These are phyloP conservation scores for Caenorhabditis imperialis DNA, from an alignment of 2,888 invertebrate genomes.

Conservation along the genomic window DNA sequence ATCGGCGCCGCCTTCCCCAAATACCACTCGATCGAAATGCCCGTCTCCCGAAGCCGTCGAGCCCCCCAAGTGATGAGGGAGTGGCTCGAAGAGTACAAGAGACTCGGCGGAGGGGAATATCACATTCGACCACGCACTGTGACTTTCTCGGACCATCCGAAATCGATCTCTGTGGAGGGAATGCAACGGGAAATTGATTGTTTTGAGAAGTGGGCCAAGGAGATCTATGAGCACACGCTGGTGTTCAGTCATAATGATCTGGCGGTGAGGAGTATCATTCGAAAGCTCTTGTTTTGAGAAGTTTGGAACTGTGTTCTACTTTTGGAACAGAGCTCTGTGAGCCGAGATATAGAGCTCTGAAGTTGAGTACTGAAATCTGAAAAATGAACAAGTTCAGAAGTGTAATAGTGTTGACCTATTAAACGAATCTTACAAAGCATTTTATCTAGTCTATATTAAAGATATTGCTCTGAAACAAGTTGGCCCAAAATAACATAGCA, in stretches of 20 bases:
- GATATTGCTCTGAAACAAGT: no score
- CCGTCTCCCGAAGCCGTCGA: constrained; percentile 13
- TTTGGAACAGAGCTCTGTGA: no score
- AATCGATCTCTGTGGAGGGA: constrained; percentile 16
- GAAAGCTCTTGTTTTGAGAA: no score
- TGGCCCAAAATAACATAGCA: no score
- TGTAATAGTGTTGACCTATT: no score
- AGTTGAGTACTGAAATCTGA: no score
- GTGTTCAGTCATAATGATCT: constrained; percentile 36
- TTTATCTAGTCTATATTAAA: no score
- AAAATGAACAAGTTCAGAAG: no score
- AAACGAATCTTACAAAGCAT: no score
- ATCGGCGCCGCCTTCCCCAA: constrained; percentile 13
- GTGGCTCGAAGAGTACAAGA: constrained; percentile 33
- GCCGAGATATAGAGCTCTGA: no score
- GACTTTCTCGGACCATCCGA: constrained; percentile 26
- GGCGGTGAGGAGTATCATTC: no score
- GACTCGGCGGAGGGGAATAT: constrained; percentile 22
- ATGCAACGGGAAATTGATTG: constrained; percentile 18
- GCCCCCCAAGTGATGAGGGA: constrained; percentile 26
- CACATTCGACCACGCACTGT: constrained; percentile 11
- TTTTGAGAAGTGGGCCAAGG: constrained; percentile 21
- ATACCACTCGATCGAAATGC: constrained; percentile 30
- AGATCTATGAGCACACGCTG: constrained; percentile 16
- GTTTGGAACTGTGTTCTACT: no score